Base-by-base conservation (phyloP, 1,140 invertebrate species). In the Heliconius eleuchia region DNA sequence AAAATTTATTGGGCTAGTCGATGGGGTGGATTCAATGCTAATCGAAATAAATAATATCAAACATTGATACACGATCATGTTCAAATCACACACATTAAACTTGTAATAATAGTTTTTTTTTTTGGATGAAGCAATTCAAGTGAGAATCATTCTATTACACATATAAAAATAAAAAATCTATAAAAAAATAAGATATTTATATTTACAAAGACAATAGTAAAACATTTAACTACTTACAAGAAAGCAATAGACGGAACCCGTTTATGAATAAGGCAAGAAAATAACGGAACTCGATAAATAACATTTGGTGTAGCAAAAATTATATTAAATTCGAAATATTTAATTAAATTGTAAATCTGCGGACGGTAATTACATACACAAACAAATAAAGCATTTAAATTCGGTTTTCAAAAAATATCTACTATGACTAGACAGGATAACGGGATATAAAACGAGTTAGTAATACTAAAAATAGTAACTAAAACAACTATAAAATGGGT, bases 181-280 rank as follows among this genome's bases (percentile, higher is more conserved):
- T 66, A 6, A 30, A 60, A 60, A 60, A 27, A 11, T 60, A 60
- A 60, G 7, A 60, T 27, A 60, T n/a, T 5, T 4, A 66, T 66
- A 16, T 66, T 4, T 27, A 66, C 60, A 23, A 16, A 5, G 27
- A 16, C 27, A 30, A 66, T 13, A 23, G 16, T 30, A 66, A 30
- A 66, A 66, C 27, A 66, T 66, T 66, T 27, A 30, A 27, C 57
- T 60, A 60, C 60, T 74, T 27, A 80, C 74, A 80, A 80, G 79
- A 75, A 80, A 77, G 76, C 73, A 81, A 77, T 78, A 74, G 80
- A 78, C 80, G 80, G 80, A 81, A 71, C 73, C 50, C 13, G 50
- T 81, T 77, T n/a, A 27, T 30, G 2, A n/a, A 74, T 52, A 79
- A 74, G 55, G 52, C 23, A 78, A 72, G 34, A 42, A n/a, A 76